A percentile compares a stretch with the other conserved stretches of the same genome.
These are phyloP conservation scores for Panthera uncia DNA, from an alignment of 2,113 vertebrate genomes.

Conservation along the genomic window DNA sequence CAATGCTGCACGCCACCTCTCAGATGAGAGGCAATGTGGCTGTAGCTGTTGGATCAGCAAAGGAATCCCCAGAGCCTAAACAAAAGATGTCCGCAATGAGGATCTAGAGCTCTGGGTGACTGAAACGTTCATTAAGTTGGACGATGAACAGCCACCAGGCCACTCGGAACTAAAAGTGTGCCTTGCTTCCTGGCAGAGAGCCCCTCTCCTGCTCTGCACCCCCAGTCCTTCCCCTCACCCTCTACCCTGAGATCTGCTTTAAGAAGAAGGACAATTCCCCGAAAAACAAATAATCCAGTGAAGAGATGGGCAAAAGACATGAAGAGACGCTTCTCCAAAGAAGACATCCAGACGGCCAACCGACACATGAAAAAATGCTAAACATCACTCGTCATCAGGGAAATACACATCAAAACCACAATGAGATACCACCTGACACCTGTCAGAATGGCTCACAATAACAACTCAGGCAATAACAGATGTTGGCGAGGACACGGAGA, in stretches of 20 bases:
- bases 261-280: neutral
- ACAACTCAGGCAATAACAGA: too few species aligned
- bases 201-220: neutral
- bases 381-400: too few species aligned
- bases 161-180: neutral
- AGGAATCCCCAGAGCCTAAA: neutral
- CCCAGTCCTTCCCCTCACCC: too few species aligned
- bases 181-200: neutral
- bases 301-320: too few species aligned
- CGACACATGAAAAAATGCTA: too few species aligned
- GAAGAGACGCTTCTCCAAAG: too few species aligned
- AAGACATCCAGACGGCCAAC: too few species aligned
- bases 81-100: neutral
- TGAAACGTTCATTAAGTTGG: neutral
- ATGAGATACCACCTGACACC: too few species aligned
- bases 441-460: too few species aligned
- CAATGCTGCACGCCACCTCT: neutral
- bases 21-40: neutral
- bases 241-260: neutral
- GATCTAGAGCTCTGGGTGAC: neutral
- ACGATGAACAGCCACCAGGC: neutral
- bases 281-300: too few species aligned
- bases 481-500: fast-evolving
- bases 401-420: too few species aligned
- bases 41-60: neutral